Evolutionary conservation across 2,888 invertebrate genomes (phyloP).

Genomic region (Drosophila robusta): DNA sequence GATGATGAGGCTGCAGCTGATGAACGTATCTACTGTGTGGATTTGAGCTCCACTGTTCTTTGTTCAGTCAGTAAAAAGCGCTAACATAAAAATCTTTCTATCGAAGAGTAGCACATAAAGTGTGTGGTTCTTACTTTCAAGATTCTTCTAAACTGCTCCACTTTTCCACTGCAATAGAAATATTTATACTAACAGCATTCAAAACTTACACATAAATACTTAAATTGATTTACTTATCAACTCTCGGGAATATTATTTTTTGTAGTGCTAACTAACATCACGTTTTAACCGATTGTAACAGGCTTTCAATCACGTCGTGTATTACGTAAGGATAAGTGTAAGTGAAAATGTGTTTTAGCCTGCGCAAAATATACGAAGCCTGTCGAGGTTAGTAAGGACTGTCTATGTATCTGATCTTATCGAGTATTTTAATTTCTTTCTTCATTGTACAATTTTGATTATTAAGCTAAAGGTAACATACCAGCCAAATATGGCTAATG

Average conservation of each 20-base stretch:
- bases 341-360: slow-evolving; percentile 12
- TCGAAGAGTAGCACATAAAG: no score
- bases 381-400: slow-evolving; percentile 12
- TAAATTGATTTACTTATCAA: not conserved
- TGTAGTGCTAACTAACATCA: not conserved
- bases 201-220: not conserved
- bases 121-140: no score
- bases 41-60: no score
- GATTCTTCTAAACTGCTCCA: not conserved
- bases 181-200: not conserved
- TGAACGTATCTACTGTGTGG: no score
- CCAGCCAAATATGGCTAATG: not conserved
- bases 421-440: not conserved
- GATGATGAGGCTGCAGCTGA: no score
- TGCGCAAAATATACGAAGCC: slow-evolving; percentile 1
- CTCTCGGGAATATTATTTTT: not conserved
- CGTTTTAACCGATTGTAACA: not conserved
- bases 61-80: no score
- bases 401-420: not conserved
- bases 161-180: no score
- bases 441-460: not conserved
- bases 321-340: not conserved
- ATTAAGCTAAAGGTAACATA: not conserved
- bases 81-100: no score
- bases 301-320: not conserved